Percentiles rank a stretch among this genome's conserved stretches.
phyloP scores from a whole-genome alignment of 2,888 invertebrate genomes.

The Pachydiplax longipennis region DNA sequence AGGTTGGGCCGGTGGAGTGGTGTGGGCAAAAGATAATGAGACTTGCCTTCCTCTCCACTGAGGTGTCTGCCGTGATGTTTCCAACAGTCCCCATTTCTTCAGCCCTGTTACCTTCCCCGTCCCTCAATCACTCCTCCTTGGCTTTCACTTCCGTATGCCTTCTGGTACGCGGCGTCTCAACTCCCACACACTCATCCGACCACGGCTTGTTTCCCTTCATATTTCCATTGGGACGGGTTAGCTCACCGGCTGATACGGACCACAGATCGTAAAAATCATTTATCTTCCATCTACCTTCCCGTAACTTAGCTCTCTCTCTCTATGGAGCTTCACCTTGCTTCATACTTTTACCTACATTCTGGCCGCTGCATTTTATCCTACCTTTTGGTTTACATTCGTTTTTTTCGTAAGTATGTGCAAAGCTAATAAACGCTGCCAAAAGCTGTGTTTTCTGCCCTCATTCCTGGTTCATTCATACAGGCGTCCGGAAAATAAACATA shows the following conservation, averaged over 20 bases:
- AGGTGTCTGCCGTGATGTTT: constrained; percentile 37
- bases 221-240: background rate
- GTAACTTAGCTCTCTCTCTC: no score
- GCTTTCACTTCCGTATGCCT: background rate
- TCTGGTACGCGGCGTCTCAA: background rate
- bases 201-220: background rate
- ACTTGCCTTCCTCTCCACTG: constrained; percentile 7
- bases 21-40: constrained; percentile 25
- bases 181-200: background rate
- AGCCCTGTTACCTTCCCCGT: background rate
- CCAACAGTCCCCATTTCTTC: constrained; percentile 13
- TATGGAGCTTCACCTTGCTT: no score
- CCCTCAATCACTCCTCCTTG: background rate
- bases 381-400: background rate
- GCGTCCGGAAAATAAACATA: no score
- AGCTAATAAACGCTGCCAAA: background rate
- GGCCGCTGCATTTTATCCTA: no score
- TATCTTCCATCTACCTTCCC: no score
- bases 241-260: background rate
- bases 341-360: no score
- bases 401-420: background rate
- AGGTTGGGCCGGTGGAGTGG: background rate
- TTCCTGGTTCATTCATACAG: background rate
- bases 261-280: background rate
- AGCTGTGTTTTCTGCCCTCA: background rate